Percentiles rank a stretch among this genome's conserved stretches.
Conservation (phyloP, 2,888 invertebrate genomes). For the Deilephila porcellus region DNA sequence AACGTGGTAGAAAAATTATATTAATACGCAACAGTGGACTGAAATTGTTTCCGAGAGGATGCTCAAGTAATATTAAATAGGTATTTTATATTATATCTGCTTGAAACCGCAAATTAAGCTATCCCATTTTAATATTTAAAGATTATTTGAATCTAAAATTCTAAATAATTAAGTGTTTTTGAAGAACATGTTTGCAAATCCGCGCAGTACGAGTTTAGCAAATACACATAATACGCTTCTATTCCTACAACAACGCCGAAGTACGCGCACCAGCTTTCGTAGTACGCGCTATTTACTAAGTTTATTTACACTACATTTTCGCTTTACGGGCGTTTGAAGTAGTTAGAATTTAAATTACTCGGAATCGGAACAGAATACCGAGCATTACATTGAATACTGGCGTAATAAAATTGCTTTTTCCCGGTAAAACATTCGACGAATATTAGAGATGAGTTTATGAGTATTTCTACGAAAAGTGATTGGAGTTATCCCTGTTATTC, state of each 20-base stretch:
- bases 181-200: background rate
- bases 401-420: background rate
- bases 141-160: too few relatives aligned
- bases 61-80: background rate
- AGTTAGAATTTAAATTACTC: background rate
- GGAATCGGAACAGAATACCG: background rate
- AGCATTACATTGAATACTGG: background rate
- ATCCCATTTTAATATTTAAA: too few relatives aligned
- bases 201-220: background rate
- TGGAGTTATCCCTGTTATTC: background rate
- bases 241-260: background rate
- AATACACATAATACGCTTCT: background rate
- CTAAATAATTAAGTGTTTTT: too few relatives aligned
- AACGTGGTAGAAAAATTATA: background rate
- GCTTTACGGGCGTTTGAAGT: background rate
- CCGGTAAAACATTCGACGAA: background rate
- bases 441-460: background rate
- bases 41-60: background rate
- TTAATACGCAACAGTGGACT: background rate
- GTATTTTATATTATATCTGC: background rate
- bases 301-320: background rate
- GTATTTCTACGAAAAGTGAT: background rate
- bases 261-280: background rate
- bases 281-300: background rate
- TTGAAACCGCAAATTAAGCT: background rate